These are phyloP conservation scores for Epinephelus moara DNA, from an alignment of 2,113 vertebrate genomes.

Conservation along the genomic window DNA sequence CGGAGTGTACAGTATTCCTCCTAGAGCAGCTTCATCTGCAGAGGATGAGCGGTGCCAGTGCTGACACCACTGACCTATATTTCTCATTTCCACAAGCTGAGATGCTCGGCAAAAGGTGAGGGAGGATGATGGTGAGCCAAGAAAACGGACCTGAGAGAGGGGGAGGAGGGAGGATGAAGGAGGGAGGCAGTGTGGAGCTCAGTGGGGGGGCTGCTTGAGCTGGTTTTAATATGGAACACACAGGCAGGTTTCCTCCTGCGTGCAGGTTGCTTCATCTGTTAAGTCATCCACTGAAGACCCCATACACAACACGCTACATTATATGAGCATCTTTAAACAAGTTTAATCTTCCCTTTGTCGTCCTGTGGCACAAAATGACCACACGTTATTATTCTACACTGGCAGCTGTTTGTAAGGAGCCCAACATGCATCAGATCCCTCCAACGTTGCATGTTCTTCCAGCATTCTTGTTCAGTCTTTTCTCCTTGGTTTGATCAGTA, in stretches of 20 bases:
- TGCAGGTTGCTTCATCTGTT: background rate
- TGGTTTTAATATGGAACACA: background rate
- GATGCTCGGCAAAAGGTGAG: constrained; percentile 23
- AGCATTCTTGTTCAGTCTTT: too few relatives aligned
- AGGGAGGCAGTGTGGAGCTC: background rate
- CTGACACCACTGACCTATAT: constrained; percentile 75
- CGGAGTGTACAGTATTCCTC: constrained; percentile 9
- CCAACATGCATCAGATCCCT: too few relatives aligned
- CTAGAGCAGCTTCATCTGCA: constrained; percentile 44
- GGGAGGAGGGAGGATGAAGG: background rate
- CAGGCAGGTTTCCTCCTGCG: background rate
- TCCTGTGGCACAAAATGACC: background rate
- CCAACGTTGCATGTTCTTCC: too few relatives aligned
- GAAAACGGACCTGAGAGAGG: constrained; percentile 9
- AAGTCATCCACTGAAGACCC: background rate
- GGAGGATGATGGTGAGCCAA: constrained; percentile 23
- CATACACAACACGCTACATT: background rate
- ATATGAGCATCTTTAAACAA: background rate
- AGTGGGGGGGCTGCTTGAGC: background rate
- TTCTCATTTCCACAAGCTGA: constrained; percentile 39
- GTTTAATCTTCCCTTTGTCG: background rate
- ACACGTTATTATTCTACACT: too few relatives aligned
- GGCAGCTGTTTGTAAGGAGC: too few relatives aligned
- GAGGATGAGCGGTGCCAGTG: constrained; percentile 4
- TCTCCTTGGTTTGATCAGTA: too few relatives aligned